Conservation (phyloP, 2,888 invertebrate species). For the Teleiodes luculella region DNA sequence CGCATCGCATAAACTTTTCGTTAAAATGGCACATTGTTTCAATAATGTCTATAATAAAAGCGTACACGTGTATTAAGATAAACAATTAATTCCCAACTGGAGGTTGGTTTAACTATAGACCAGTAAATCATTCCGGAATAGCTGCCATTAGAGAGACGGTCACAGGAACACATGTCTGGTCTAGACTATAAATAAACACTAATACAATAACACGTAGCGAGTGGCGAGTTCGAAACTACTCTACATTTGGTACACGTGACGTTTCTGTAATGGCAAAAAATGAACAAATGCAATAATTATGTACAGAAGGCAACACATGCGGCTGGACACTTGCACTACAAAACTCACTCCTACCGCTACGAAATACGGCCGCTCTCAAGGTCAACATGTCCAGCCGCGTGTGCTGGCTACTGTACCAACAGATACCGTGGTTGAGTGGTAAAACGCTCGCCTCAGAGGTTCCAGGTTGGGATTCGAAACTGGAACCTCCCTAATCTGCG, state of each 20-base stretch:
- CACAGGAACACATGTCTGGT: constrained; percentile 31
- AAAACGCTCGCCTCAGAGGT: no score
- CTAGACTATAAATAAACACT: constrained; percentile 31
- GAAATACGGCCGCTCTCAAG: no score
- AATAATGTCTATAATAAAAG: neutral
- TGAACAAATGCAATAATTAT: no score
- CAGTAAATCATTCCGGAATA: constrained; percentile 12
- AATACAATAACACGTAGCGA: constrained; percentile 30
- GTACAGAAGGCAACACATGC: no score
- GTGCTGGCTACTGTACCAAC: no score
- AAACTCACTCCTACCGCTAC: no score
- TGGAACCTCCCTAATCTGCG: no score
- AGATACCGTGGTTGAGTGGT: no score
- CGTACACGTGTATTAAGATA: constrained; percentile 29
- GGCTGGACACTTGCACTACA: no score
- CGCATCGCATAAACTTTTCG: neutral
- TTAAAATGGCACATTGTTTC: neutral
- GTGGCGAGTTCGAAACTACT: neutral
- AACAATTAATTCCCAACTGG: constrained; percentile 53
- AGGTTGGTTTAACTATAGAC: constrained; percentile 29
- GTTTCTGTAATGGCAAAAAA: neutral
- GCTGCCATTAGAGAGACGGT: constrained; percentile 27
- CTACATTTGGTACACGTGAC: neutral
- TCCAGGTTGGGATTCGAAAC: no score
- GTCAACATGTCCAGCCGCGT: no score